Evolutionary conservation across 2,888 invertebrate genomes (phyloP), one percentile per base, ranked within the genome.

Genomic region (Rhingia rostrata): DNA sequence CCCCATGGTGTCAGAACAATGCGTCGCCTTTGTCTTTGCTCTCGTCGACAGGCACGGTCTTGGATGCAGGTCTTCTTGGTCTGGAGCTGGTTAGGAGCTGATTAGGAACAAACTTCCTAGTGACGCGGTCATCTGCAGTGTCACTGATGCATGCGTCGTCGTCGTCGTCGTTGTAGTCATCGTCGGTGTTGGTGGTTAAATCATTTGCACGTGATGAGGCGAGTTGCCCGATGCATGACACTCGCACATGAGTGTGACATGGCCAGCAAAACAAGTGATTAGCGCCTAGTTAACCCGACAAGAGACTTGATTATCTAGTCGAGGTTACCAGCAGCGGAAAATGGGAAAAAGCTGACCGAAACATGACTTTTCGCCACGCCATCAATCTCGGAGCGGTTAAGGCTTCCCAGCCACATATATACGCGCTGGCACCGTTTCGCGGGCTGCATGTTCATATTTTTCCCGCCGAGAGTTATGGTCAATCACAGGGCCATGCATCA

Each of bases 241-340:
- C 84, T 84, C 84, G 84, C 84, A 84, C 64, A 80, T 84, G 64
- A 80, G 84, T 84, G 84, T 84, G 84, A 84, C 80, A 84, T 84
- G 84, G 22, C 53, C 35, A 47, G 41, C 37, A 64, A 53, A 74
- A 47, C 47, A 41, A 70, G 54, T 79, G 84, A 84, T 84, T 84
- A 84, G 84, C 84, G 84, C 66, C 84, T 80, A 75, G 74, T 84
- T 84, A 80, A 72, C 63, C 74, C 64, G 10, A n/a, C 12, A 22
- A 69, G 33, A 10, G 49, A 41, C 72, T 41, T 33, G 70, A 45
- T 37, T 49, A 22, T 32, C 9, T 61, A 12, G 14, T 37, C 35
- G 51, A 56, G 22, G 41, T 35, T 47, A 7, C 45, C 14, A 35
- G 9, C 33, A 43, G 47, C 37, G 60, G 63, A 53, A 47, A 49